These are phyloP conservation scores for Rhea americana DNA, from an alignment of 2,113 vertebrate species.

Conservation along the genomic window DNA sequence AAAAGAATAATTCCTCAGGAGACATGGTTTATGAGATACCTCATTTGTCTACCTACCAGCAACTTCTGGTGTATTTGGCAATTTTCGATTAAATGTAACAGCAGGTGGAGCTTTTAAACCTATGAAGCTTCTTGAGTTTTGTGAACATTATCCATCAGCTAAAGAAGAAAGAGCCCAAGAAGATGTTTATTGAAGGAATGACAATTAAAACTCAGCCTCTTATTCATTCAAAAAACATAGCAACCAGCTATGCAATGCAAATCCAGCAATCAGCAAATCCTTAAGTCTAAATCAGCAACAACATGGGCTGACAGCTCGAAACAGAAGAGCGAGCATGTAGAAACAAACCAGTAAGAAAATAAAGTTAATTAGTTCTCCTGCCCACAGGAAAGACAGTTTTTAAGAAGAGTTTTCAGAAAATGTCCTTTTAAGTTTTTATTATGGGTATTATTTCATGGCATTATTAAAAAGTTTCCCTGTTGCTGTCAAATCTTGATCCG, in stretches of 20 bases:
- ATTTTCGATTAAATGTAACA: neutral
- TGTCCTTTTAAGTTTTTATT: neutral
- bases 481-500: neutral
- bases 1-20: neutral
- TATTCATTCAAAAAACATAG: neutral
- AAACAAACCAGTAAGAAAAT: neutral
- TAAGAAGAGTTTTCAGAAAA: neutral
- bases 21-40: neutral
- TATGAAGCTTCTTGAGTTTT: neutral
- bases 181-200: neutral
- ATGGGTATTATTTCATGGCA: neutral
- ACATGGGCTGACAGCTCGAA: neutral
- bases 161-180: neutral
- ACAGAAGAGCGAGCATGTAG: neutral
- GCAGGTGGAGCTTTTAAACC: neutral
- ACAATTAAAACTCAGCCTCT: neutral
- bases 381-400: neutral
- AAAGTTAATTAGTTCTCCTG: neutral
- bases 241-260: neutral
- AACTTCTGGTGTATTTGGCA: neutral
- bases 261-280: neutral
- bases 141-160: neutral
- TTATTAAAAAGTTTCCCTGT: neutral
- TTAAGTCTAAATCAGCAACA: neutral
- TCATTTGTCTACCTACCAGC: neutral